phyloP scores from a whole-genome alignment of 2,797 vertebrate genomes.

The Alosa sapidissima region DNA sequence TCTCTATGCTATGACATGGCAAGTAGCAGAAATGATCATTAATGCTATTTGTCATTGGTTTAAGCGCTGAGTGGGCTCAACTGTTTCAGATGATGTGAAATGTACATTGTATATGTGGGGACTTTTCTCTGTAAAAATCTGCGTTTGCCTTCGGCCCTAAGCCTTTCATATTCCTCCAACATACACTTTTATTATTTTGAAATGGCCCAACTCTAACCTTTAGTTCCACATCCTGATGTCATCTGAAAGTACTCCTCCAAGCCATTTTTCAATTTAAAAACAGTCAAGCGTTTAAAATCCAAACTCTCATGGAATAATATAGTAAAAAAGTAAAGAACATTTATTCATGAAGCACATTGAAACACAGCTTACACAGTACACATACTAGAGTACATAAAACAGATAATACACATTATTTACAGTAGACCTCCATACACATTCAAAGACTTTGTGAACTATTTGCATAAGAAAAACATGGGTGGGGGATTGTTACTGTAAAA shows the following conservation, averaged over 20 bases:
- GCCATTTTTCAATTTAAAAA: background rate
- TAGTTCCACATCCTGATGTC: background rate
- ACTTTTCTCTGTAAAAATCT: background rate
- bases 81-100: background rate
- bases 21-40: too few species aligned
- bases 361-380: too few species aligned
- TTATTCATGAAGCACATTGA: too few species aligned
- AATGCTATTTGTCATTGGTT: too few species aligned
- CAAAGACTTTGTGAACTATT: too few species aligned
- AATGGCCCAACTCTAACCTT: background rate
- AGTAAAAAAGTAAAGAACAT: too few species aligned
- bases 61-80: background rate
- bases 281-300: background rate
- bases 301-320: background rate
- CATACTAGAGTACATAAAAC: too few species aligned
- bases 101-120: background rate
- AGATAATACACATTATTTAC: too few species aligned
- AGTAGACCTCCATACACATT: too few species aligned
- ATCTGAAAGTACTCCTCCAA: background rate
- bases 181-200: background rate
- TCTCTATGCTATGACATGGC: too few species aligned
- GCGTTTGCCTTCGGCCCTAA: background rate
- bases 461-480: too few species aligned
- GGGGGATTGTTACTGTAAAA: too few species aligned
- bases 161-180: background rate